A percentile compares a stretch with the other conserved stretches of the same genome.
These are phyloP conservation scores for Xylota segnis DNA, from an alignment of 2,888 invertebrate genomes.

Conservation along the genomic window DNA sequence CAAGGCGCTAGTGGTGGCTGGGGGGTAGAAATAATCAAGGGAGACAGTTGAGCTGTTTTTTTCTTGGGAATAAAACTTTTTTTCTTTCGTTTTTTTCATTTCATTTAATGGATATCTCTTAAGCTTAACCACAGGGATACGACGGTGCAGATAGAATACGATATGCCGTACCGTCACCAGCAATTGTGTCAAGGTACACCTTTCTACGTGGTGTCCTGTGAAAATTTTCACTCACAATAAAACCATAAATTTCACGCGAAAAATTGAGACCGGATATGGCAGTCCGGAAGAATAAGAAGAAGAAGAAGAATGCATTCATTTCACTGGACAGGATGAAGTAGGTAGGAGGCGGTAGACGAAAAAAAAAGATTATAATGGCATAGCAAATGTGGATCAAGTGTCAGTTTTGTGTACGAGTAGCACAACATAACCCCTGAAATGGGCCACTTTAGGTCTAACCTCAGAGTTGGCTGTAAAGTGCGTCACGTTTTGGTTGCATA, in stretches of 20 bases:
- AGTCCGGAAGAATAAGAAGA: neutral
- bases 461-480: slow-evolving; percentile 49
- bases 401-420: slow-evolving; percentile 41
- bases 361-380: slow-evolving; percentile 5
- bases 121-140: slow-evolving; percentile 46
- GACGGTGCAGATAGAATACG: neutral
- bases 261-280: slow-evolving; percentile 7
- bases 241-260: slow-evolving; percentile 41
- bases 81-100: slow-evolving; percentile 63
- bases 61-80: slow-evolving; percentile 2
- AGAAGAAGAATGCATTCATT: slow-evolving; percentile 19
- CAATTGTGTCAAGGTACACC: slow-evolving; percentile 57
- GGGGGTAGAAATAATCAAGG: slow-evolving; percentile 55
- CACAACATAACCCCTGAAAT: slow-evolving; percentile 43
- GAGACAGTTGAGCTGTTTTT: slow-evolving; percentile 55
- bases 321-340: slow-evolving; percentile 9
- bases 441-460: slow-evolving; percentile 54
- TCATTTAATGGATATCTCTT: slow-evolving; percentile 67
- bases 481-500: slow-evolving; percentile 67
- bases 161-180: slow-evolving; percentile 6
- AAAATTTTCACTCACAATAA: slow-evolving; percentile 34
- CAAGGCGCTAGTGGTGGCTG: neutral
- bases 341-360: neutral
- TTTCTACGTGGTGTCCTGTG: slow-evolving; percentile 38
- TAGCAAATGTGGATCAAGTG: slow-evolving; percentile 58